Percentiles rank a stretch among this genome's conserved stretches.
Evolutionary conservation across 2,113 vertebrate species (phyloP).

Genomic region (Trochalopteron elliotii): DNA sequence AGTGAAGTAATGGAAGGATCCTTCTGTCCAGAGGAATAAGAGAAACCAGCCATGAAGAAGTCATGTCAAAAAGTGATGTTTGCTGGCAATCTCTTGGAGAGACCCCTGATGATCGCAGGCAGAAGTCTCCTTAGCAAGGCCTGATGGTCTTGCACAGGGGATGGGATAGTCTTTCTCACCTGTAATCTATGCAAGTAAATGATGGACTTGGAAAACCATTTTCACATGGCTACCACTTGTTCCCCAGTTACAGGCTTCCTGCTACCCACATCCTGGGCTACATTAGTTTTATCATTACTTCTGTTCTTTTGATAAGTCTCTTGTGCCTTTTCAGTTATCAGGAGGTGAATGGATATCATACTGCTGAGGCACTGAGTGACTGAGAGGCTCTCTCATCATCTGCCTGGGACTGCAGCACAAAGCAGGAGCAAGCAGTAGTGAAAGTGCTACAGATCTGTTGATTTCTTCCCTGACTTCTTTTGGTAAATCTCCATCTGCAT

Average conservation of each 20-base stretch:
- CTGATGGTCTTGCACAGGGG: background rate
- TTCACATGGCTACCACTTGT: background rate
- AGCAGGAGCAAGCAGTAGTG: background rate
- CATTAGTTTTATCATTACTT: background rate
- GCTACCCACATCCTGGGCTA: background rate
- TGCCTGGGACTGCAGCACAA: background rate
- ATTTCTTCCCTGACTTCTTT: background rate
- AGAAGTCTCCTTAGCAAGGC: background rate
- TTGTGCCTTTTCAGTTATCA: background rate
- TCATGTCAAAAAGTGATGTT: accelerated
- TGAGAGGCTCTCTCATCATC: background rate
- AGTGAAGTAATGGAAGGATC: background rate
- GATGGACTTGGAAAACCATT: background rate
- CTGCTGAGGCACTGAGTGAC: background rate
- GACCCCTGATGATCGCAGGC: background rate
- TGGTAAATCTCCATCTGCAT: background rate
- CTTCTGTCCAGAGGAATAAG: background rate
- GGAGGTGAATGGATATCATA: background rate
- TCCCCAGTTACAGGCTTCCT: background rate
- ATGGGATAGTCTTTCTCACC: background rate
- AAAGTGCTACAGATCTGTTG: background rate
- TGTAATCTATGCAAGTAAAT: background rate
- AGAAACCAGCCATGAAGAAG: background rate
- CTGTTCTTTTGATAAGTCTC: background rate
- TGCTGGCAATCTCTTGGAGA: background rate